These are phyloP conservation scores for Adelges cooleyi DNA, from an alignment of 1,140 invertebrate species.

Conservation along the genomic window DNA sequence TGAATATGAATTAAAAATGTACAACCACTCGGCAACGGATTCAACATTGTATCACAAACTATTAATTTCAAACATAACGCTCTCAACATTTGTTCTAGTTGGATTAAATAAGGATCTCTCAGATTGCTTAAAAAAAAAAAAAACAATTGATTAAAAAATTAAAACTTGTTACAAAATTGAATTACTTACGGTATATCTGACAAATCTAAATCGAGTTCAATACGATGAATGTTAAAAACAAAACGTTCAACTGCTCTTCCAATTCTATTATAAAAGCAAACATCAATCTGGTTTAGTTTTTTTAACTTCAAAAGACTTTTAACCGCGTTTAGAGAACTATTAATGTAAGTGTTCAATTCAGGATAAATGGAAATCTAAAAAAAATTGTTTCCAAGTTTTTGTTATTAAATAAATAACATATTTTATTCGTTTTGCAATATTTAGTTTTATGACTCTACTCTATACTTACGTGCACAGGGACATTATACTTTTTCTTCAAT, in stretches of 20 bases:
- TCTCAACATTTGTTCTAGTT: slow-evolving; percentile 46
- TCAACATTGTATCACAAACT: slow-evolving; percentile 40
- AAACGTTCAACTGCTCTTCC: slow-evolving; percentile 42
- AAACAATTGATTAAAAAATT: neutral
- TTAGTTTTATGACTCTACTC: no score
- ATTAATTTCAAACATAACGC: slow-evolving; percentile 46
- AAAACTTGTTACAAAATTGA: neutral
- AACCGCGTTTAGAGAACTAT: slow-evolving; percentile 41
- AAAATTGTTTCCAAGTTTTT: neutral
- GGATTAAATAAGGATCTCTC: slow-evolving; percentile 46
- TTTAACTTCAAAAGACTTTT: slow-evolving; percentile 40
- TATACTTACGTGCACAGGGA: slow-evolving; percentile 40
- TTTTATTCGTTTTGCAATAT: no score
- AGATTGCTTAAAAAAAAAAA: slow-evolving; percentile 2
- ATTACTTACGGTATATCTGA: slow-evolving; percentile 17
- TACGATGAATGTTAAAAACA: slow-evolving; percentile 42
- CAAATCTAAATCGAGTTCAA: slow-evolving; percentile 15
- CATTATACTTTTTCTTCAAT: slow-evolving; percentile 46
- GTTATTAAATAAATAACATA: no score
- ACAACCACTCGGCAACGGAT: slow-evolving; percentile 41
- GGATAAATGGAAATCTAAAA: slow-evolving; percentile 43
- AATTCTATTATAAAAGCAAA: slow-evolving; percentile 39
- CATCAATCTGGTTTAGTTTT: slow-evolving; percentile 38
- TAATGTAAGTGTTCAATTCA: slow-evolving; percentile 47
- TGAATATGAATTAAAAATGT: slow-evolving; percentile 46